Percentiles rank a stretch among this genome's conserved stretches.
phyloP scores from a whole-genome alignment of 2,113 vertebrate species.

The Mormoops blainvillei region DNA sequence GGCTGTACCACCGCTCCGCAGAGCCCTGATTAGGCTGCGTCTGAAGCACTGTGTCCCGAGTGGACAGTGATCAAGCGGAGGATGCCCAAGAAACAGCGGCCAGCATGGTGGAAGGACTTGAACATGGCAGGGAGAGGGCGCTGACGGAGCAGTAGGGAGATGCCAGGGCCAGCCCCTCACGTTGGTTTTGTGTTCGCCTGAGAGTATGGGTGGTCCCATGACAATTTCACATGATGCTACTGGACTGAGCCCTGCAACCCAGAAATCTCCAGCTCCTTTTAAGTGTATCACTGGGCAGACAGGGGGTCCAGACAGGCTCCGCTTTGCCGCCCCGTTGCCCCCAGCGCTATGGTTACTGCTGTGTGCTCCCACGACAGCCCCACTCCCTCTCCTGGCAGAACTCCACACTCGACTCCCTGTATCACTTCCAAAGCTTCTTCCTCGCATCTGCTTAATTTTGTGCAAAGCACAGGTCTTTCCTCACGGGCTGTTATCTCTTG shows the following conservation, averaged over 20 bases:
- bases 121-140: neutral
- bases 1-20: neutral
- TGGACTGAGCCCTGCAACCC: neutral
- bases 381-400: neutral
- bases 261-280: neutral
- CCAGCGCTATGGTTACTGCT: neutral
- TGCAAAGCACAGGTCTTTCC: conserved; percentile 60
- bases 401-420: neutral
- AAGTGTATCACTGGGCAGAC: neutral
- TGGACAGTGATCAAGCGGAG: neutral
- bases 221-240: rapidly evolving
- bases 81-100: neutral
- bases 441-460: conserved; percentile 50
- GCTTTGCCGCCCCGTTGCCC: rapidly evolving
- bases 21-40: neutral
- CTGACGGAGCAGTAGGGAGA: neutral
- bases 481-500: conserved; percentile 32
- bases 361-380: neutral
- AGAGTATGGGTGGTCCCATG: neutral
- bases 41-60: neutral
- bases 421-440: conserved; percentile 40
- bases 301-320: neutral
- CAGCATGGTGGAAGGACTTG: neutral
- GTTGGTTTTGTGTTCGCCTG: neutral
- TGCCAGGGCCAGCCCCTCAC: neutral